Base-by-base conservation (phyloP, 2,797 vertebrate species). In the Aldrovandia affinis region DNA sequence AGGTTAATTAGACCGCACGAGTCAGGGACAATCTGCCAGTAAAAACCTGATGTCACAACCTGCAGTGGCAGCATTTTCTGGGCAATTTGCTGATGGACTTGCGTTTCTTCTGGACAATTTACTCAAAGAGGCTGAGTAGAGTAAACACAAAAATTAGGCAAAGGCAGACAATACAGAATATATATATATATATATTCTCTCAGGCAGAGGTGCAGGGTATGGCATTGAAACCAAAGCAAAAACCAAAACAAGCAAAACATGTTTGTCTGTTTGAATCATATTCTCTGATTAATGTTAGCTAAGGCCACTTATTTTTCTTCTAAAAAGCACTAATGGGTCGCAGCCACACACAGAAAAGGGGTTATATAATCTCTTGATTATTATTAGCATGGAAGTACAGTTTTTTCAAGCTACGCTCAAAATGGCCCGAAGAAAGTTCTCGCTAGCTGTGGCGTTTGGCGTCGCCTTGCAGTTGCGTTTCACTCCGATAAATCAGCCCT, bases 61-160 rank as follows among this genome's bases (percentile, higher is more conserved):
- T 55, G 89, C 93, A 93, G 93, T 85, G 91, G 90, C 9, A 88
- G 93, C 90, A 91, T 95, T 96, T 97, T 96, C 96, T 97, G 96
- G 95, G 92, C 96, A 96, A 96, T 97, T 96, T 97, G 94, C 96
- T 97, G 95, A 96, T 95, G 91, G 95, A 94, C 92, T 95, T 94
- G 90, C 86, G 95, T 91, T 92, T 94, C 95, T 97, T 94, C 95
- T 95, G 95, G 94, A 95, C 95, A 93, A 96, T 97, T 97, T 97
- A 96, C 95, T 95, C 95, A 94, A 91, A 89, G 91, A 96, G 94
- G 93, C 90, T 90, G 89, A 94, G 90, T 93, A 93, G 94, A 92
- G 91, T 92, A 93, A 96, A 94, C 91, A 96, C 95, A 94, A 61
- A 95, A 93, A 94, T 93, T 88, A 83, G 57, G 88, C 90, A 88